These are phyloP conservation scores for Hyperoplus immaculatus DNA, from an alignment of 2,797 vertebrate species.

Conservation along the genomic window DNA sequence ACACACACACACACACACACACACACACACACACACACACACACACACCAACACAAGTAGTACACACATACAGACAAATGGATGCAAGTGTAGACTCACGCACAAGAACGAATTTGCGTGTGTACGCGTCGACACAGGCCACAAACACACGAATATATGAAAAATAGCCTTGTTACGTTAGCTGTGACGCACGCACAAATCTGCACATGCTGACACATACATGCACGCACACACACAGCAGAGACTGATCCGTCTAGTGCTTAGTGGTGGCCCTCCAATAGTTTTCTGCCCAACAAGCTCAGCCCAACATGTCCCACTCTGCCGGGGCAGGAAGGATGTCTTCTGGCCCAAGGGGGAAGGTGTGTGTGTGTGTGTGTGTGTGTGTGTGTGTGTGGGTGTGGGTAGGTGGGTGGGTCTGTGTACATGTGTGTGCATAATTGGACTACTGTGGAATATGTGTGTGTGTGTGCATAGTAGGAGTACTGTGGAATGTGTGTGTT, in stretches of 20 bases:
- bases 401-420: conserved; percentile 26
- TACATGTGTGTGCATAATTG: conserved; percentile 25
- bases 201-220: conserved; percentile 14
- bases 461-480: neutral
- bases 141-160: conserved; percentile 18
- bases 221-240: conserved; percentile 18
- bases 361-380: conserved; percentile 15
- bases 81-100: conserved; percentile 34
- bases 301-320: conserved; percentile 52
- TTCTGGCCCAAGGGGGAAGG: conserved; percentile 53
- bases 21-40: conserved; percentile 22
- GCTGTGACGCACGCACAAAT: conserved; percentile 5
- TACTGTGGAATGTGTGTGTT: conserved; percentile 5
- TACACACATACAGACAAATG: conserved; percentile 46
- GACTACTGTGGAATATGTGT: conserved; percentile 33
- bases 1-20: conserved; percentile 48
- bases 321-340: conserved; percentile 57
- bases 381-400: conserved; percentile 3
- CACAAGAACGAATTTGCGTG: conserved; percentile 24
- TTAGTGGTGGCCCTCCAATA: conserved; percentile 58
- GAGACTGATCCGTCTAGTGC: conserved; percentile 26
- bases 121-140: neutral
- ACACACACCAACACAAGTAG: conserved; percentile 31
- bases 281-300: conserved; percentile 49
- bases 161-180: conserved; percentile 1